These are phyloP conservation scores for Eonycteris spelaea DNA, from an alignment of 2,113 vertebrate species.

Conservation along the genomic window DNA sequence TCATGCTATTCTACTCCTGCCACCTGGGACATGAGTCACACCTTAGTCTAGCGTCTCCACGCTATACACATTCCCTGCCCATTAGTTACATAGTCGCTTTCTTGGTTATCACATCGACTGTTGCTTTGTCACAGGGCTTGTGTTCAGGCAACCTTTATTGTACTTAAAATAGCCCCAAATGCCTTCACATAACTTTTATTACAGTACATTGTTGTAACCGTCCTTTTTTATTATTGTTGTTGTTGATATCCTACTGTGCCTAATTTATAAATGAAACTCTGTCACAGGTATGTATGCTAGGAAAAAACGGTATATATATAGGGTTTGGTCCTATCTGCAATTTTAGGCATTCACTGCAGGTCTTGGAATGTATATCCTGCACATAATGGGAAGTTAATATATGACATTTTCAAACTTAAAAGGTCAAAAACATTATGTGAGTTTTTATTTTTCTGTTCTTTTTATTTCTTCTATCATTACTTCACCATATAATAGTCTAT, in stretches of 20 bases:
- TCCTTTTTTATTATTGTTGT: neutral
- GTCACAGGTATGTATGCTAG: neutral
- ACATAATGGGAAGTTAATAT: neutral
- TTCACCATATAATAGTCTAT: neutral
- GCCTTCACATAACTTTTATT: neutral
- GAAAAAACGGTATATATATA: neutral
- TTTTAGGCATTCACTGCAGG: neutral
- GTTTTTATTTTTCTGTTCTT: neutral
- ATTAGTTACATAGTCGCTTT: too few relatives aligned
- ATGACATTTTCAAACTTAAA: neutral
- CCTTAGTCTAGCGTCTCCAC: neutral
- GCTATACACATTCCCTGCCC: neutral
- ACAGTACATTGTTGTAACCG: neutral
- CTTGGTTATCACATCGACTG: neutral
- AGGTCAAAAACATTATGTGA: neutral
- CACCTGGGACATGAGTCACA: neutral
- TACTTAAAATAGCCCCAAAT: neutral
- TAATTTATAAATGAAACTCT: neutral
- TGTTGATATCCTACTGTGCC: neutral
- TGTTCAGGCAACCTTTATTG: neutral
- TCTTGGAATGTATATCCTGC: neutral
- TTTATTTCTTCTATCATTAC: neutral
- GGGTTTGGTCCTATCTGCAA: neutral
- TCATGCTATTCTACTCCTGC: neutral
- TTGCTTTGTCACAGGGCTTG: too few relatives aligned